phyloP scores from a whole-genome alignment of 2,113 vertebrate species.

The Sitta europaea region DNA sequence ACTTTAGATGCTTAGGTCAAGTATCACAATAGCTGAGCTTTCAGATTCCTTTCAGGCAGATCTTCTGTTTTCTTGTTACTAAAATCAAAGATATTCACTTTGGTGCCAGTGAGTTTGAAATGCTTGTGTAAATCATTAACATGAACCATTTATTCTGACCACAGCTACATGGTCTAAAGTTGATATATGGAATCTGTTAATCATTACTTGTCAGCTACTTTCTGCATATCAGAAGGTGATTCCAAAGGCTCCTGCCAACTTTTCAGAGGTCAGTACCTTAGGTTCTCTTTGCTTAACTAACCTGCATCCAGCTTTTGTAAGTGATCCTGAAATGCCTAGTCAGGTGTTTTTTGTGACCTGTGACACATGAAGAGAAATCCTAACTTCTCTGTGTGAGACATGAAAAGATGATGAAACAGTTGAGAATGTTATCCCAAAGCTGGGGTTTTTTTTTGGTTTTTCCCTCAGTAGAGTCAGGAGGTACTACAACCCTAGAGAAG shows the following conservation, averaged over 20 bases:
- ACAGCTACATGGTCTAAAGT: conserved; percentile 20
- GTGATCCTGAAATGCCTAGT: conserved; percentile 54
- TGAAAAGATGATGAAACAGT: background rate
- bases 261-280: conserved; percentile 32
- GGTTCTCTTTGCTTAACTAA: conserved; percentile 43
- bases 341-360: background rate
- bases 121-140: conserved; percentile 60
- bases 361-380: background rate
- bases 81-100: background rate
- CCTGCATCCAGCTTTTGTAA: conserved; percentile 36
- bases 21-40: background rate
- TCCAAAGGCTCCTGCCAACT: background rate
- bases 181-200: conserved; percentile 68
- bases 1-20: background rate
- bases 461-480: background rate
- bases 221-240: background rate
- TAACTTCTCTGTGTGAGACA: background rate
- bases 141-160: conserved; percentile 39
- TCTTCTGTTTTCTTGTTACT: background rate
- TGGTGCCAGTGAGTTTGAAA: background rate
- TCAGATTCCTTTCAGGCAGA: background rate
- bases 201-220: conserved; percentile 64
- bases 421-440: background rate
- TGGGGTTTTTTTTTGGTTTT: background rate
- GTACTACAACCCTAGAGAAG: background rate